Conservation (phyloP, 2,113 vertebrate species). For the Apus apus region DNA sequence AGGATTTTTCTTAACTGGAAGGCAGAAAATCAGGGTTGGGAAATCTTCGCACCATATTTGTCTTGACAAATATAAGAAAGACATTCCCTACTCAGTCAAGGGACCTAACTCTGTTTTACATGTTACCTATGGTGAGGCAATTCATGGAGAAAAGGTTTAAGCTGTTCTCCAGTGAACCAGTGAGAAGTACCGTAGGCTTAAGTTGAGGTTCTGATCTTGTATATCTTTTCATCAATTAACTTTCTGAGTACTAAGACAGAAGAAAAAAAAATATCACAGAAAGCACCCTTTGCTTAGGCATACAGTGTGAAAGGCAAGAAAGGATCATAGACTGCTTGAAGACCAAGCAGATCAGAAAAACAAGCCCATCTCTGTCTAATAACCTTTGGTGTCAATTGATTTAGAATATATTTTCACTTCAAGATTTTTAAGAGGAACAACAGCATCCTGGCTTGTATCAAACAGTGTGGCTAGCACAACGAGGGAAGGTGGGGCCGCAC, state of each 20-base stretch:
- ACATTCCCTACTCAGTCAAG: background rate
- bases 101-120: background rate
- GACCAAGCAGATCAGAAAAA: background rate
- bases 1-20: background rate
- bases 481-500: too few relatives aligned
- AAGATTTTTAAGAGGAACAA: background rate
- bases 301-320: background rate
- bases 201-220: background rate
- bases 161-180: background rate
- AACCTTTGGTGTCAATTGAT: background rate
- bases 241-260: background rate
- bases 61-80: background rate
- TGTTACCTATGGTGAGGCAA: background rate
- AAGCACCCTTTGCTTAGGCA: background rate
- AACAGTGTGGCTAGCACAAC: too few relatives aligned
- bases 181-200: background rate
- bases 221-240: background rate
- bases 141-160: background rate
- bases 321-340: background rate
- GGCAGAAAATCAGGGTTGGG: background rate
- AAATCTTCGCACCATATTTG: background rate
- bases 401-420: background rate
- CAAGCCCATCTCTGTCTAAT: background rate
- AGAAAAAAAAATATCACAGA: background rate
- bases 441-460: too few relatives aligned